A percentile compares a stretch with the other conserved stretches of the same genome.
These are phyloP conservation scores for Hyaena hyaena DNA, from an alignment of 2,113 vertebrate genomes.

Conservation along the genomic window DNA sequence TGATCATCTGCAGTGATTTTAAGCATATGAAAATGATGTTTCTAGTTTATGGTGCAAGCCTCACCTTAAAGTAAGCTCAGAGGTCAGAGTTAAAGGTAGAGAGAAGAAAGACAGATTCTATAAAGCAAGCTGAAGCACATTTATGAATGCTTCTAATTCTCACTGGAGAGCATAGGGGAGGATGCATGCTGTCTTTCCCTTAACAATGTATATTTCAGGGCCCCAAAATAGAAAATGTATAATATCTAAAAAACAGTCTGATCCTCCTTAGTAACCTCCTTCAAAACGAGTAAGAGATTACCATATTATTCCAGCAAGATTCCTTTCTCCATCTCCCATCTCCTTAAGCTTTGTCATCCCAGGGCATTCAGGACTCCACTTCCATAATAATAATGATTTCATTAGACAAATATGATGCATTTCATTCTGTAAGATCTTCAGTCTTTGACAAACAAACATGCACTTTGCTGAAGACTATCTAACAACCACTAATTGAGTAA, in stretches of 20 bases:
- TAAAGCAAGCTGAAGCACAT: background rate
- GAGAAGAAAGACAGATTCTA: background rate
- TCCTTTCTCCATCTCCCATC: background rate
- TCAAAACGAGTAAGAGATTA: constrained; percentile 2
- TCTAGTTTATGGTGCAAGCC: background rate
- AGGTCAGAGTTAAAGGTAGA: background rate
- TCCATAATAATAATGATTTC: constrained; percentile 50
- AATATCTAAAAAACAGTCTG: background rate
- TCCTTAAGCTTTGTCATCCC: background rate
- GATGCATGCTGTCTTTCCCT: background rate
- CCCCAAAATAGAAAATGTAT: background rate
- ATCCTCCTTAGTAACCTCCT: background rate
- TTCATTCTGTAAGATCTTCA: constrained; percentile 45
- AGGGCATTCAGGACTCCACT: background rate
- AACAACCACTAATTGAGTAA: constrained; percentile 39
- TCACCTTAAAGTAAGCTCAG: background rate
- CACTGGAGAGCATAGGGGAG: background rate
- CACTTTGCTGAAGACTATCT: background rate
- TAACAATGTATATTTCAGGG: background rate
- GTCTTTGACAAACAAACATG: constrained; percentile 57
- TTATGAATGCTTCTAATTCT: background rate
- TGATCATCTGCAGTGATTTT: background rate
- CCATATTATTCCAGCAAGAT: background rate
- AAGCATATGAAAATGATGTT: background rate
- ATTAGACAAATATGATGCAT: constrained; percentile 59